These are phyloP conservation scores for Cephus spinipes DNA, from an alignment of 2,888 invertebrate species.

Conservation along the genomic window DNA sequence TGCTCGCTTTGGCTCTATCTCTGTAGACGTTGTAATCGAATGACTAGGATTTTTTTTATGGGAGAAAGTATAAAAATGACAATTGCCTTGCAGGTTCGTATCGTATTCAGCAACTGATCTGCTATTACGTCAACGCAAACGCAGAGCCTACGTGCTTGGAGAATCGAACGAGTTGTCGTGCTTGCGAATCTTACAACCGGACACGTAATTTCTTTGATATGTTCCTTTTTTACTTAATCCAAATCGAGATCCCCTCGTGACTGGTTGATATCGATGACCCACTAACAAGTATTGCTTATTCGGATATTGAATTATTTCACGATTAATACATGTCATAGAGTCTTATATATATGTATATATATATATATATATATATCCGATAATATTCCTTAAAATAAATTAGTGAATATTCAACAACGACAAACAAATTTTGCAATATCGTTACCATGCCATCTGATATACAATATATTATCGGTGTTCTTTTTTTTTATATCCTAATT, in stretches of 20 bases:
- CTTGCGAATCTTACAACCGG: not conserved
- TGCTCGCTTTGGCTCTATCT: not conserved
- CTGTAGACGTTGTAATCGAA: conserved; percentile 4
- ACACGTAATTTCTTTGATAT: not conserved
- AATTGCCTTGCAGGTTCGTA: conserved; percentile 34
- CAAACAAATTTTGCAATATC: not conserved
- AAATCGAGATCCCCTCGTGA: not conserved
- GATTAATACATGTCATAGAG: not conserved
- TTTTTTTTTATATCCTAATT: not conserved
- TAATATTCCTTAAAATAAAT: not conserved
- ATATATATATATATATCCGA: not conserved
- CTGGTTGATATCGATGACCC: not conserved
- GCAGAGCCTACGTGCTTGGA: not conserved
- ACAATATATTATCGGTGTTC: not conserved
- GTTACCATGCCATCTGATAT: not conserved
- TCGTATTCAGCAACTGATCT: conserved; percentile 12
- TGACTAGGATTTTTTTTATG: conserved; percentile 22
- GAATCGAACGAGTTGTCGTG: not conserved
- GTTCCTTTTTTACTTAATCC: not conserved
- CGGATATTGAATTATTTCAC: not conserved
- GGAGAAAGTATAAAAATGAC: conserved; percentile 47
- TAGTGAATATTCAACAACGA: not conserved
- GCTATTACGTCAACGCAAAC: conserved; percentile 16
- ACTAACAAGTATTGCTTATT: not conserved
- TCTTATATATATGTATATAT: not conserved